Evolutionary conservation across 1,140 invertebrate species (phyloP).

Genomic region (Drosophila carrolli): DNA sequence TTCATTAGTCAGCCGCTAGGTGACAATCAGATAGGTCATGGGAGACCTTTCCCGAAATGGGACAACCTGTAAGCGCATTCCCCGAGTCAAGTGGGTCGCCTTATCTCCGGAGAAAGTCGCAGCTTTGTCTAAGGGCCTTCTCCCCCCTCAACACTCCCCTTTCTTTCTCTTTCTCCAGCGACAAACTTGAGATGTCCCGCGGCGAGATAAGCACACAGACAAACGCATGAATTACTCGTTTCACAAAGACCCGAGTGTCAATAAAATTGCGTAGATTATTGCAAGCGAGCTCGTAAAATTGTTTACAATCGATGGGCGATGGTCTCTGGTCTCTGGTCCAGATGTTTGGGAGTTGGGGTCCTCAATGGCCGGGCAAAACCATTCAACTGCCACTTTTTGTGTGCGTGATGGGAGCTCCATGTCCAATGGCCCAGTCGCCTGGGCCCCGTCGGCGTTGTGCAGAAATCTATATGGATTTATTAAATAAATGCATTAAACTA

Average conservation of each 20-base stretch:
- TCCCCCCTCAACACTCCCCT: too few species aligned
- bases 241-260: conserved; percentile 74
- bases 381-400: conserved; percentile 74
- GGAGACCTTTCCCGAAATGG: conserved; percentile 44
- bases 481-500: conserved; percentile 80
- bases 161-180: conserved; percentile 6
- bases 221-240: conserved; percentile 62
- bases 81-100: conserved; percentile 53
- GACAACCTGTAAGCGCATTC: conserved; percentile 66
- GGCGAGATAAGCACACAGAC: conserved; percentile 59
- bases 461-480: conserved; percentile 73
- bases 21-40: conserved; percentile 73
- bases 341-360: conserved; percentile 3
- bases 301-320: conserved; percentile 64
- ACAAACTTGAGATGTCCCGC: conserved; percentile 53
- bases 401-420: conserved; percentile 55
- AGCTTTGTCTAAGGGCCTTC: conserved; percentile 18
- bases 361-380: conserved; percentile 40
- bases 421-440: conserved; percentile 2
- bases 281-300: conserved; percentile 79
- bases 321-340: conserved; percentile 1
- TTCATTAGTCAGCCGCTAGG: conserved; percentile 81
- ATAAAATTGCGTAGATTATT: conserved; percentile 83
- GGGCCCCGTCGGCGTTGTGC: conserved; percentile 52
- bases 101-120: conserved; percentile 48